Conservation (phyloP, 2,888 invertebrate species). For the Melieria picta region DNA sequence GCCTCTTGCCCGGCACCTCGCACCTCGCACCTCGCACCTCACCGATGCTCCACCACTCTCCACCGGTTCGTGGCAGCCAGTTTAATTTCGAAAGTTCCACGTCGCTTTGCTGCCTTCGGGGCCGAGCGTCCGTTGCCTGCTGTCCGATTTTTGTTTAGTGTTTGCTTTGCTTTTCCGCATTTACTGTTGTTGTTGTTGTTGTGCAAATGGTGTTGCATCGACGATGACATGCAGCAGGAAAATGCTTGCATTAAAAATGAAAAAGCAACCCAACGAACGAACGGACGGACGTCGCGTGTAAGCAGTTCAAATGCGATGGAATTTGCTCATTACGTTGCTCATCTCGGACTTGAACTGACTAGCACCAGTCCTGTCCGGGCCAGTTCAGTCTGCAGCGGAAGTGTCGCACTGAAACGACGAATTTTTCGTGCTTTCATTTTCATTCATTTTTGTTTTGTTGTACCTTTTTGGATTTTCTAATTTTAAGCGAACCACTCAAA, state of each 20-base stretch:
- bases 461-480: constrained; percentile 12
- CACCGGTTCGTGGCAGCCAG: constrained; percentile 49
- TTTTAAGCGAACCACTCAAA: constrained; percentile 21
- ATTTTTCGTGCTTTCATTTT: constrained; percentile 49
- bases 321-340: constrained; percentile 61
- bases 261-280: neutral
- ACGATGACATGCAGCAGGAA: constrained; percentile 31
- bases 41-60: neutral
- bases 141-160: constrained; percentile 29
- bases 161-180: constrained; percentile 3
- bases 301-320: constrained; percentile 39
- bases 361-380: too few relatives aligned
- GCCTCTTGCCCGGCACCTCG: neutral
- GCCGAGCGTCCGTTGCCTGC: constrained; percentile 28
- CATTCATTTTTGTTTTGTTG: constrained; percentile 1
- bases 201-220: constrained; percentile 25
- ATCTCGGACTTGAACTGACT: constrained; percentile 22
- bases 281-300: neutral
- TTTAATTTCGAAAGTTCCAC: constrained; percentile 37
- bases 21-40: neutral
- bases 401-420: constrained; percentile 53
- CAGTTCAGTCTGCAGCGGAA: constrained; percentile 53
- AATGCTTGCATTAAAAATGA: too few relatives aligned
- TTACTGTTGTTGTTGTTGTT: constrained; percentile 40
- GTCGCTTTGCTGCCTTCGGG: constrained; percentile 1